Evolutionary conservation across 2,888 invertebrate genomes (phyloP), one percentile per base, ranked within the genome.

Genomic region (Dryomyza anilis): DNA sequence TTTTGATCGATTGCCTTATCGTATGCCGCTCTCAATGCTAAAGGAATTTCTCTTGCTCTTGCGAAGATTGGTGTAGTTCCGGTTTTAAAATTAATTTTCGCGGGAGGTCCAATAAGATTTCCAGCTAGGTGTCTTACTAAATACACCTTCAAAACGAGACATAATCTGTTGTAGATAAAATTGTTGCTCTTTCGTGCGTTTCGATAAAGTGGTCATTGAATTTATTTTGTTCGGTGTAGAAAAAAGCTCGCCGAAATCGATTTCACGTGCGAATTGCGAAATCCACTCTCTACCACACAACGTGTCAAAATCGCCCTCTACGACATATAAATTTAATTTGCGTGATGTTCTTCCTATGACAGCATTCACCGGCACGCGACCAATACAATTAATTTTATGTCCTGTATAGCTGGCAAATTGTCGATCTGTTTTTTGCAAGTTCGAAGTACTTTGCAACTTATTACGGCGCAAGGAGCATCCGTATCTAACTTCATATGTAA

Each of bases 381-480:
- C 65, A 10, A 61, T 21, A n/a, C n/a, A n/a, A n/a, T n/a, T n/a
- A n/a, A n/a, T n/a, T n/a, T n/a, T n/a, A n/a, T n/a, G n/a, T n/a
- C 19, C 39, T 3, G 58, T 64, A 30, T 64, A 64, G 23, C 64
- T 60, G 16, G 65, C 63, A 21, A 65, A 65, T 19, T 56, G 62
- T 21, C 50, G 58, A 14, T 27, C 58, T 46, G 39, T 63, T 43
- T 53, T n/a, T 10, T 50, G 48, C 29, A 57, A 16, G 8, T 39
- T 63, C 1, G 12, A 50, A 56, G 23, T n/a, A 29, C 23, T 8
- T 56, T 19, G 30, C 50, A 27, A 39, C 52, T 67, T 3, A 67
- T 65, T 29, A 67, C 60, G 3, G 65, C 65, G 14, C 63, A 65
- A 43, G 65, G 63, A 5, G 65, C 67, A 16, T 59, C 64, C 2